These are phyloP conservation scores for Allophyes oxyacanthae DNA, from an alignment of 2,888 invertebrate genomes.

Conservation along the genomic window DNA sequence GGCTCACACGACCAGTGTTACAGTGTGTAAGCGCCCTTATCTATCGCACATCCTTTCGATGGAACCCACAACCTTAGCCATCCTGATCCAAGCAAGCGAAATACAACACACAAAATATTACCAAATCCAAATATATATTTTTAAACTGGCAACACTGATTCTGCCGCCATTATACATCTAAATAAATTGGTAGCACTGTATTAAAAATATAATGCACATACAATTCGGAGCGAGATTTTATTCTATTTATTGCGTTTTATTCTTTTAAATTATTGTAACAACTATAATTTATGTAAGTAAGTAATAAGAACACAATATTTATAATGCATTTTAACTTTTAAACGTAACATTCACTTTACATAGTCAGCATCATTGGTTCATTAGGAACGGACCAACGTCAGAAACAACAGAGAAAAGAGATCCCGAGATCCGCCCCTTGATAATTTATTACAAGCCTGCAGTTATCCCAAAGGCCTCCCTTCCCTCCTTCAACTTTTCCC, in stretches of 20 bases:
- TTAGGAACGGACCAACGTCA: too few species aligned
- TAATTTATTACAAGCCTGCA: too few species aligned
- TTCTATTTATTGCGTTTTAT: slow-evolving; percentile 41
- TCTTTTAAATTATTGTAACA: slow-evolving; percentile 8
- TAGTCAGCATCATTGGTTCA: slow-evolving; percentile 2
- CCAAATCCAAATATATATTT: slow-evolving; percentile 42
- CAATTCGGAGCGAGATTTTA: slow-evolving; percentile 45
- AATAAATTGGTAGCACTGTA: slow-evolving; percentile 42
- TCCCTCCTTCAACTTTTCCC: too few species aligned
- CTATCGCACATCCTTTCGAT: slow-evolving; percentile 20
- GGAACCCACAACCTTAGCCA: slow-evolving; percentile 31
- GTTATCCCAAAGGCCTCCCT: too few species aligned
- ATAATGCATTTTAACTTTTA: background rate
- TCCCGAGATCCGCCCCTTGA: too few species aligned
- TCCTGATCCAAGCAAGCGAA: slow-evolving; percentile 50
- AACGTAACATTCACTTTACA: background rate
- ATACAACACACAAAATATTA: slow-evolving; percentile 51
- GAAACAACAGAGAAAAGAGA: too few species aligned
- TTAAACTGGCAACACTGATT: slow-evolving; percentile 40
- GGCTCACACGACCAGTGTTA: slow-evolving; percentile 19
- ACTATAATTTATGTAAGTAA: slow-evolving; percentile 9
- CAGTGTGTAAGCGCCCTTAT: slow-evolving; percentile 16
- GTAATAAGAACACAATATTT: slow-evolving; percentile 5
- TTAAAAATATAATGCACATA: slow-evolving; percentile 53
- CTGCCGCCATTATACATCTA: slow-evolving; percentile 30